A percentile compares a stretch with the other conserved stretches of the same genome.
These are phyloP conservation scores for Morpho achilles DNA, from an alignment of 2,888 invertebrate genomes.

Conservation along the genomic window DNA sequence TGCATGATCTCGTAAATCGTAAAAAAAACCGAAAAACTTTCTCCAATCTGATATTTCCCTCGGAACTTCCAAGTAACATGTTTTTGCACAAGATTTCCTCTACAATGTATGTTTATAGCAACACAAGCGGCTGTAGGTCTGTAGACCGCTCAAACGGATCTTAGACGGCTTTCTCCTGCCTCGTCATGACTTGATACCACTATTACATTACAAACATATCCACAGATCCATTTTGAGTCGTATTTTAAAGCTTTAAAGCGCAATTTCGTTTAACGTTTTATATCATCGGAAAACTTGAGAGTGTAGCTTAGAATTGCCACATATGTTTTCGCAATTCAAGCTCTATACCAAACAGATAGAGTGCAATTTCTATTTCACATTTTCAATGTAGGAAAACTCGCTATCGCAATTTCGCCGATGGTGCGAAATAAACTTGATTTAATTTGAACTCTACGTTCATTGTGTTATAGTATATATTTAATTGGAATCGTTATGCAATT, in stretches of 20 bases:
- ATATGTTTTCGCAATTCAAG: constrained; percentile 2
- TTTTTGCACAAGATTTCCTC: constrained; percentile 24
- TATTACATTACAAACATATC: constrained; percentile 13
- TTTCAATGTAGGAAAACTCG: constrained; percentile 7
- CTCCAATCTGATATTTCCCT: constrained; percentile 2
- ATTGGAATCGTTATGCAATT: constrained; percentile 6
- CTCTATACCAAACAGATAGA: constrained; percentile 13
- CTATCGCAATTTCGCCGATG: constrained; percentile 1
- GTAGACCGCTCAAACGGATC: constrained; percentile 24
- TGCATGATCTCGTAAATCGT: no score
- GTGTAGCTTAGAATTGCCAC: constrained; percentile 4
- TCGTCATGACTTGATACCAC: constrained; percentile 25
- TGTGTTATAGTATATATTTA: constrained; percentile 3
- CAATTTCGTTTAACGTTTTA: constrained; percentile 4
- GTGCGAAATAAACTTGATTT: constrained; percentile 1
- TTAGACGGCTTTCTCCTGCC: constrained; percentile 24
- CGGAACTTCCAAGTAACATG: constrained; percentile 7
- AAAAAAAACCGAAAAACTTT: constrained; percentile 2
- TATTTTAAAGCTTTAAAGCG: constrained; percentile 1
- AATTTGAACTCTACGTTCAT: constrained; percentile 1
- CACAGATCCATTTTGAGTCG: constrained; percentile 2
- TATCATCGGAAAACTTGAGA: constrained; percentile 10
- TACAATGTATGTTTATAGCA: constrained; percentile 14
- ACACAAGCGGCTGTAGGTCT: constrained; percentile 16
- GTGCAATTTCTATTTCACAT: constrained; percentile 4